phyloP scores from a whole-genome alignment of 2,797 vertebrate genomes.

The Cryptoprocta ferox region DNA sequence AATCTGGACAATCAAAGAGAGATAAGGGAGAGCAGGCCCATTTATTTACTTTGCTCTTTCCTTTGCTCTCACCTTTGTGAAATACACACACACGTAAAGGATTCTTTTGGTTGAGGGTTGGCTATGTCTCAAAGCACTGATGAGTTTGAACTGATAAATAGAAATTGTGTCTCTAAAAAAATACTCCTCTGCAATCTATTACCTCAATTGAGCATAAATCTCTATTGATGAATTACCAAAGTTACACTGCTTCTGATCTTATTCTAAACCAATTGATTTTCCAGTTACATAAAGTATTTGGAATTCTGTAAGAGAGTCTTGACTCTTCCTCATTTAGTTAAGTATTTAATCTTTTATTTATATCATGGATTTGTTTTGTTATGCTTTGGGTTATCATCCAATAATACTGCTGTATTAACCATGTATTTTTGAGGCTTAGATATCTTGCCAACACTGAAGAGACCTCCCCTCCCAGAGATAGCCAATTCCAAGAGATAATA shows the following conservation, averaged over 20 bases:
- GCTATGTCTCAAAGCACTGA: not conserved
- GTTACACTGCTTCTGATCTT: not conserved
- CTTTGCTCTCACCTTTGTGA: conserved; percentile 78
- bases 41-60: conserved; percentile 79
- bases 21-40: not conserved
- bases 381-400: not conserved
- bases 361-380: not conserved
- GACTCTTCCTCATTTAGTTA: not conserved
- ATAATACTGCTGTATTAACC: not conserved
- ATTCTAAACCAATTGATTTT: not conserved
- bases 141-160: conserved; percentile 60
- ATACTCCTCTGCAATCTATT: not conserved
- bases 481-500: not conserved
- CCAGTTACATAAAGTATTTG: not conserved
- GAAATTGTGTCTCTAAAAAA: conserved; percentile 32
- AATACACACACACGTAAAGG: not conserved
- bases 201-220: not conserved
- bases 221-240: not conserved
- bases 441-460: not conserved
- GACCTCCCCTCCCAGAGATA: not conserved
- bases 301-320: not conserved
- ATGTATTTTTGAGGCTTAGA: not conserved
- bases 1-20: conserved; percentile 8
- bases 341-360: not conserved
- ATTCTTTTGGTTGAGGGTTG: not conserved